A percentile compares a stretch with the other conserved stretches of the same genome.
phyloP scores from a whole-genome alignment of 2,113 vertebrate genomes.

The Burhinus oedicnemus region DNA sequence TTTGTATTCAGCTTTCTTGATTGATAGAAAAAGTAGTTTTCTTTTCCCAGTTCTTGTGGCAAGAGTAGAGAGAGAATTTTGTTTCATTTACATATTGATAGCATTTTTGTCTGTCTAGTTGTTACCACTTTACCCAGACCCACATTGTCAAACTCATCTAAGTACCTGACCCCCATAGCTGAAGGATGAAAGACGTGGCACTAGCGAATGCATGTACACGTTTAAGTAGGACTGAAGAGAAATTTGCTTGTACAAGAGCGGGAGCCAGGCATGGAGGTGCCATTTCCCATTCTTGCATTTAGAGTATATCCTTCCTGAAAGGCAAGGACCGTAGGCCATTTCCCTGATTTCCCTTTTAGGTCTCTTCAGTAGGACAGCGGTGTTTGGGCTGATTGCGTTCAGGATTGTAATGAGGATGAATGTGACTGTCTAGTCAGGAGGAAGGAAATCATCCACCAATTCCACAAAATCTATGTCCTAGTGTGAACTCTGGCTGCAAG shows the following conservation, averaged over 20 bases:
- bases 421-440: not conserved
- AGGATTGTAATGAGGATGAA: not conserved
- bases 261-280: not conserved
- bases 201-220: not conserved
- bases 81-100: not conserved
- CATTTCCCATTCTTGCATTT: rapidly evolving
- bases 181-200: not conserved
- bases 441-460: not conserved
- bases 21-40: not conserved
- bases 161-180: not conserved
- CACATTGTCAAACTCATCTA: not conserved
- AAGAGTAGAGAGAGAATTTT: not conserved
- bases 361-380: not conserved
- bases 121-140: not conserved
- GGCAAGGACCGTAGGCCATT: not conserved
- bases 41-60: not conserved
- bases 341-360: not conserved
- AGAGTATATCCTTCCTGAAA: not conserved
- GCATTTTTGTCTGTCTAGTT: not conserved
- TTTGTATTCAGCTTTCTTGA: not conserved
- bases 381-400: not conserved
- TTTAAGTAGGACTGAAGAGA: not conserved
- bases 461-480: not conserved
- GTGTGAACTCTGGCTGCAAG: not conserved
- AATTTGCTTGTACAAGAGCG: not conserved